Base-by-base conservation (phyloP, 2,888 invertebrate genomes). In the Azorinus chamasolen region DNA sequence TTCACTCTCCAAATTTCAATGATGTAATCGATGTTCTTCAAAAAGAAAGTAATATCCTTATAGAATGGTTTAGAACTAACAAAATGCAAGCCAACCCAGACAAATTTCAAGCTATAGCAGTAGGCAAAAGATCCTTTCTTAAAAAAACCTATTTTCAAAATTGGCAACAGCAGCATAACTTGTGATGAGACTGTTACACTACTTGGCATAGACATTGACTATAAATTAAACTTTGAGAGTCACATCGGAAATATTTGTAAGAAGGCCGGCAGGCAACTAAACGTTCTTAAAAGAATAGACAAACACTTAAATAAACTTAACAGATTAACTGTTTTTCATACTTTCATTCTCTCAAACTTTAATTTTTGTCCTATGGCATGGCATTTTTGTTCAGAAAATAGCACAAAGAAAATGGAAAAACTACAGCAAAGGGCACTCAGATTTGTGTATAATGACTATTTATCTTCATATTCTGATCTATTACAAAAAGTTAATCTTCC, bases 181-280 rank as follows among this genome's bases (percentile, higher is more conserved):
- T 59, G 65, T 61, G 43, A 65, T 14, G 53, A 73, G 22, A 54
- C 53, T 41, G 65, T 66, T 5, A 65, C 61, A 55, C 32, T 65
- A 14, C 39, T 61, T 45, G 72, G 66, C 27, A 37, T 65, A 16
- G 53, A 73, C 12, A n/a, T 57, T 50, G 57, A 66, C 41, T 66
- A 57, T 50, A 16, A 57, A 27, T 41, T 73, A 18, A 65, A 53
- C 43, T 72, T 72, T 72, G 46, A 65, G 22, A 32, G 39, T 24
- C 59, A 65, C 57, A 37, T 65, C 12, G 43, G 46, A 24, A 59
- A 18, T 59, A 59, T 72, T 12, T 72, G 72, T 37, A 59, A 54
- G 48, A 73, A 66, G 54, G 69, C 59, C 12, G n/a, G n/a, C n/a
- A n/a, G n/a, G 72, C 27, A 59, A 54, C 48, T 66, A 66, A n/a